Evolutionary conservation across 2,888 invertebrate species (phyloP).

Genomic region (Acheta domesticus): DNA sequence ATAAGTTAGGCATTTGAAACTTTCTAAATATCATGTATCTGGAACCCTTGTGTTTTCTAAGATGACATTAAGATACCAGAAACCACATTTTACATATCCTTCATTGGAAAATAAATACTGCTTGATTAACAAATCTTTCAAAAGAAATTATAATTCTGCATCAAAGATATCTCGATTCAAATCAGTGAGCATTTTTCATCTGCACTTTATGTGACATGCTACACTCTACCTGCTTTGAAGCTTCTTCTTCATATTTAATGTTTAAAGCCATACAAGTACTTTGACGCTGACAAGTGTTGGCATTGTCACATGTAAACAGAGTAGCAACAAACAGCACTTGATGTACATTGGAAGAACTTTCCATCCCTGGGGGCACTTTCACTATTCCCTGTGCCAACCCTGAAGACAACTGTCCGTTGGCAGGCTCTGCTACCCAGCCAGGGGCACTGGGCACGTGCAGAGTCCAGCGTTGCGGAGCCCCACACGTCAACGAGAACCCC

Average conservation of each 20-base stretch:
- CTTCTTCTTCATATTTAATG: background rate
- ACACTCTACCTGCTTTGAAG: conserved; percentile 5
- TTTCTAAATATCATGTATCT: too few relatives aligned
- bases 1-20: too few relatives aligned
- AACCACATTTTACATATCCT: too few relatives aligned
- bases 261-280: background rate
- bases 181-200: background rate
- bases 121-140: too few relatives aligned
- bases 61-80: too few relatives aligned
- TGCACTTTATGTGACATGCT: background rate
- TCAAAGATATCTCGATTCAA: too few relatives aligned
- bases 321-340: background rate
- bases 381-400: background rate
- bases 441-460: conserved; percentile 48
- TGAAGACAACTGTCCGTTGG: conserved; percentile 7
- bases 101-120: too few relatives aligned
- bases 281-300: background rate
- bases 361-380: background rate
- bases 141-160: too few relatives aligned
- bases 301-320: background rate
- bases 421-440: conserved; percentile 26
- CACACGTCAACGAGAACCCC: conserved; percentile 23
- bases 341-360: background rate
- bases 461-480: conserved; percentile 41
- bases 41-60: too few relatives aligned